Percentiles rank a stretch among this genome's conserved stretches.
Conservation (phyloP, 2,797 vertebrate genomes). For the Moxostoma hubbsi region DNA sequence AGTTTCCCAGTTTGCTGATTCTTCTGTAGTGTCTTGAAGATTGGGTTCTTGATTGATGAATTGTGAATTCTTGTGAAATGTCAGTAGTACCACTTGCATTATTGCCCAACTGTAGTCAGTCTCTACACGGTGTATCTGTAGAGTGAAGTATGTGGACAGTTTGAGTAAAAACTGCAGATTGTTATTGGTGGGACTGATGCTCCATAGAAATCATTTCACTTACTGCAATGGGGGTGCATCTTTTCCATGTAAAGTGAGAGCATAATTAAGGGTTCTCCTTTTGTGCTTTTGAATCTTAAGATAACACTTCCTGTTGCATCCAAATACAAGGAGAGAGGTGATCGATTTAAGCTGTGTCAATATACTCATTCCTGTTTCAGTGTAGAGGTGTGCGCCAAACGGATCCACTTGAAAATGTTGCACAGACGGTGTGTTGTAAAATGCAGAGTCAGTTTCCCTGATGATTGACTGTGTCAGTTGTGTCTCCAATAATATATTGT, state of each 20-base stretch:
- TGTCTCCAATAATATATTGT: conserved; percentile 38
- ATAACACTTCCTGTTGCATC: conserved; percentile 48
- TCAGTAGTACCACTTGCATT: too few species aligned
- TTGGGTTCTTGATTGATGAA: not conserved
- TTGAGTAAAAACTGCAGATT: conserved; percentile 23
- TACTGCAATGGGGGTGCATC: conserved; percentile 34
- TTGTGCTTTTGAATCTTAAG: conserved; percentile 38
- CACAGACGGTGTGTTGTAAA: not conserved
- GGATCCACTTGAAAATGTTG: conserved; percentile 49
- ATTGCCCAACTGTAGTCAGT: conserved; percentile 52
- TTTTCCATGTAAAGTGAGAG: conserved; percentile 20
- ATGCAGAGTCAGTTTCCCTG: not conserved
- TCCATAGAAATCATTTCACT: conserved; percentile 37
- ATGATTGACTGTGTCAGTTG: conserved; percentile 35
- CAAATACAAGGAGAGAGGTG: conserved; percentile 27
- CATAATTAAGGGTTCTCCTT: conserved; percentile 36
- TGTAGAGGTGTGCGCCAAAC: too few species aligned
- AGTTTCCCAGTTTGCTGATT: not conserved
- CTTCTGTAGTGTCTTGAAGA: too few species aligned
- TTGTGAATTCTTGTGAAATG: too few species aligned
- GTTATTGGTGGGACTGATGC: conserved; percentile 41
- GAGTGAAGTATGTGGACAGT: not conserved
- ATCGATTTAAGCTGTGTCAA: not conserved
- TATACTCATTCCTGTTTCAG: conserved; percentile 25
- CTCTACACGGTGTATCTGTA: conserved; percentile 2